Conservation (phyloP, 2,888 invertebrate species). For the Alentia gelatinosa region DNA sequence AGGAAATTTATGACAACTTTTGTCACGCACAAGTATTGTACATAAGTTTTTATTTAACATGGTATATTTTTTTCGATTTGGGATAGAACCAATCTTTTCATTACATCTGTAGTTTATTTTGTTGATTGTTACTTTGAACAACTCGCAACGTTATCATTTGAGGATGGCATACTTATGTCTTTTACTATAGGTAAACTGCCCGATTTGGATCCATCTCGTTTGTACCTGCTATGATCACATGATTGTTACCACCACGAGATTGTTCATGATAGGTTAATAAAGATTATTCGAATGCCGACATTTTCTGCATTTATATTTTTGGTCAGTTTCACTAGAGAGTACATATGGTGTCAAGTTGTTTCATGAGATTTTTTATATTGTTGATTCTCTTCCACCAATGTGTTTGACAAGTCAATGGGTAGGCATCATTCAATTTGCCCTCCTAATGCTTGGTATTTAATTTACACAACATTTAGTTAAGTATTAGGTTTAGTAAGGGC, state of each 20-base stretch:
- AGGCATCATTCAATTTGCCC: too few species aligned
- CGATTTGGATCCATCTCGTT: neutral
- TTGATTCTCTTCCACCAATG: too few species aligned
- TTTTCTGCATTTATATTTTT: neutral
- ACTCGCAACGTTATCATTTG: neutral
- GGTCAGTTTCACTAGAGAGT: too few species aligned
- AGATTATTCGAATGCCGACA: neutral
- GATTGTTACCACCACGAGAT: constrained; percentile 11
- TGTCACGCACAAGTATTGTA: neutral
- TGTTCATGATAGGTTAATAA: constrained; percentile 18
- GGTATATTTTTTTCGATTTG: neutral
- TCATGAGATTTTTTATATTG: too few species aligned
- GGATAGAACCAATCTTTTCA: neutral
- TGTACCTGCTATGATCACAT: neutral
- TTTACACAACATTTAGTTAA: too few species aligned
- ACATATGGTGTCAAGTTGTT: too few species aligned
- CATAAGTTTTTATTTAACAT: neutral
- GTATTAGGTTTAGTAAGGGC: too few species aligned
- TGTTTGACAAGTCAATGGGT: too few species aligned
- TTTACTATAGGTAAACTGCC: too few species aligned
- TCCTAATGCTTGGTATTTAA: too few species aligned
- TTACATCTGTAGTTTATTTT: too few species aligned
- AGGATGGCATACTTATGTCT: neutral
- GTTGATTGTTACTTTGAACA: neutral
- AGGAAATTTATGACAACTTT: neutral